Evolutionary conservation across 2,797 vertebrate genomes (phyloP), one percentile per base, ranked within the genome.

Genomic region (Lagodon rhomboides): DNA sequence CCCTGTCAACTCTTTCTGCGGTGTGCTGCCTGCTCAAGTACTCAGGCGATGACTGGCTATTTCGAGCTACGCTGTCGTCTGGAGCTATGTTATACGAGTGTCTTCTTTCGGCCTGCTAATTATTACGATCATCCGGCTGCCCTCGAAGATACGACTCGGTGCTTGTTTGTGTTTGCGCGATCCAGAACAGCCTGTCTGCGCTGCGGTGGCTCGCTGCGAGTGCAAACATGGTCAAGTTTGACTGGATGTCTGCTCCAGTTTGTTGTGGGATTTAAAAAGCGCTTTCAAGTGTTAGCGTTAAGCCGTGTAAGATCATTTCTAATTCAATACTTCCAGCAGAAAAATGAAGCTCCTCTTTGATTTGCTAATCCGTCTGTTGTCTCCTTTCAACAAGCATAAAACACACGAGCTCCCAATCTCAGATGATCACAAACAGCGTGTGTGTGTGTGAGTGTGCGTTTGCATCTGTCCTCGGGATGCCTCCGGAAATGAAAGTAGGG

Each of bases 51-150:
- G 75, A 62, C 68, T 15, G 59, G 78, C 75, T 86, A 85, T 89
- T 92, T 89, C 65, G 15, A 76, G 85, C 67, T 41, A 66, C 49
- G 15, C 74, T 72, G 77, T 88, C 80, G 72, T 80, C 82, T 87
- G 73, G 64, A 80, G 80, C 72, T 38, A 53, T 46, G 75, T 84
- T 87, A 77, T 69, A 68, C 9, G 60, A 82, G 79, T 46, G 79
- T 85, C 77, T 74, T 79, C 84, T 79, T 70, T 82, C 34, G 30
- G 78, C 64, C 70, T 18, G 77, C 77, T 92, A 86, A 93, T 93
- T 92, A 89, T 89, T 84, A 64, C 81, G 51, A 91, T 92, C 67
- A 81, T 83, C 79, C 76, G 15, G 38, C 68, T 23, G 43, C 34
- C 41, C 77, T 78, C 70, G 53, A 51, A 84, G 75, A 86, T 64